Conservation (phyloP, 2,888 invertebrate species). For the Herminia tarsipennalis region DNA sequence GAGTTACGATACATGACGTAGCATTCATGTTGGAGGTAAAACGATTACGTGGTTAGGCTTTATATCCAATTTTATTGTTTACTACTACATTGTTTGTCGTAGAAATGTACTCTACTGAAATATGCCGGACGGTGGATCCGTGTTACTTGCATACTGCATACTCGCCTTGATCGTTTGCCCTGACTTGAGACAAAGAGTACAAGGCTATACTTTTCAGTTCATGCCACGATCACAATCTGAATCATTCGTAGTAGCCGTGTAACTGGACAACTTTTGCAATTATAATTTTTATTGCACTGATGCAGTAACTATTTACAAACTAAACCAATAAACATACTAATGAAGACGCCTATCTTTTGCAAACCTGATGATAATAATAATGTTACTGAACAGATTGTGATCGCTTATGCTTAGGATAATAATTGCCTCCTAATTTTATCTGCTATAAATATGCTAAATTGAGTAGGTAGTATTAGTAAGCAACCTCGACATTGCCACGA, state of each 20-base stretch:
- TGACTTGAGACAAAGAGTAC: slow-evolving; percentile 66
- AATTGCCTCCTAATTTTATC: too few relatives aligned
- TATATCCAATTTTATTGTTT: slow-evolving; percentile 16
- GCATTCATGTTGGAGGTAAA: slow-evolving; percentile 34
- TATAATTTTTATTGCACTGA: slow-evolving; percentile 35
- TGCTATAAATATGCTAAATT: too few relatives aligned
- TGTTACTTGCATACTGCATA: slow-evolving; percentile 47
- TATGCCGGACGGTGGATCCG: slow-evolving; percentile 54
- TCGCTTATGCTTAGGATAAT: too few relatives aligned
- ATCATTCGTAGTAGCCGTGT: slow-evolving; percentile 55
- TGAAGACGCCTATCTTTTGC: too few relatives aligned
- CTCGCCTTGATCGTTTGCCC: slow-evolving; percentile 71
- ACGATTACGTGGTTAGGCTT: slow-evolving; percentile 18
- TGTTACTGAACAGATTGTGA: too few relatives aligned
- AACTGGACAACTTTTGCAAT: slow-evolving; percentile 55
- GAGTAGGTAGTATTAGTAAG: too few relatives aligned
- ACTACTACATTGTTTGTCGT: slow-evolving; percentile 13
- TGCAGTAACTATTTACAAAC: slow-evolving; percentile 2
- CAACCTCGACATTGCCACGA: slow-evolving; percentile 48
- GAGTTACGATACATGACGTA: slow-evolving; percentile 23
- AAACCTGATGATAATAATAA: too few relatives aligned
- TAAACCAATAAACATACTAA: too few relatives aligned
- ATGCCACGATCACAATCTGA: slow-evolving; percentile 62
- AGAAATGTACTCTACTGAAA: slow-evolving; percentile 23
- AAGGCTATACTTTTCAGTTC: slow-evolving; percentile 73